Percentiles rank a stretch among this genome's conserved stretches.
These are phyloP conservation scores for Scrobipalpa costella DNA, from an alignment of 2,888 invertebrate species.

Conservation along the genomic window DNA sequence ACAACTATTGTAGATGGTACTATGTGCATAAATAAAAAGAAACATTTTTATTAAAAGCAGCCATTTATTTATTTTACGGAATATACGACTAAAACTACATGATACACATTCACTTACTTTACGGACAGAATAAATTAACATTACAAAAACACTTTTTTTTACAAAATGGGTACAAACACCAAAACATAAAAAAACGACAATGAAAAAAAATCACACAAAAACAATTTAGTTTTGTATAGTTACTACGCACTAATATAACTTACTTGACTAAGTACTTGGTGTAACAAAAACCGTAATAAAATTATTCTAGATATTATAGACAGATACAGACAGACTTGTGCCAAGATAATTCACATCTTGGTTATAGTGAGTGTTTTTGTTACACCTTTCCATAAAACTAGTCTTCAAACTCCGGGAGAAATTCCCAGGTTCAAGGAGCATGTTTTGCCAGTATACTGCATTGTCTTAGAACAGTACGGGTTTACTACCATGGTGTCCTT, in stretches of 20 bases:
- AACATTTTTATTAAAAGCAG: not conserved
- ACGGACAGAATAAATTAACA: not conserved
- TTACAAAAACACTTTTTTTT: not conserved
- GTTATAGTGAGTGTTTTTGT: not conserved
- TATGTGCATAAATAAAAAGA: not conserved
- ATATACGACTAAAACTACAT: not conserved
- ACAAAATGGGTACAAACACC: not conserved
- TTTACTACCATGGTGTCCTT: constrained; percentile 63
- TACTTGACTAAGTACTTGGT: no score
- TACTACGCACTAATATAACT: no score
- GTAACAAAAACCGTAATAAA: no score
- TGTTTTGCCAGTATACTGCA: constrained; percentile 54
- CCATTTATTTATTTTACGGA: not conserved
- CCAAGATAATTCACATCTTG: no score
- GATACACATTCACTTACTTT: not conserved
- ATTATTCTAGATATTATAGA: no score
- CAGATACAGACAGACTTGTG: no score
- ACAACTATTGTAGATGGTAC: no score
- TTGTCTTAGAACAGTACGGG: constrained; percentile 55
- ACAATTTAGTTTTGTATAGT: no score
- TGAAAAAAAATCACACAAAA: not conserved
- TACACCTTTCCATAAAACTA: not conserved
- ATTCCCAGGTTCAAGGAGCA: constrained; percentile 47
- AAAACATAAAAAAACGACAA: not conserved
- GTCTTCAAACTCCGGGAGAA: not conserved